These are phyloP conservation scores for Proisotoma minuta DNA, from an alignment of 2,888 invertebrate genomes.

Conservation along the genomic window DNA sequence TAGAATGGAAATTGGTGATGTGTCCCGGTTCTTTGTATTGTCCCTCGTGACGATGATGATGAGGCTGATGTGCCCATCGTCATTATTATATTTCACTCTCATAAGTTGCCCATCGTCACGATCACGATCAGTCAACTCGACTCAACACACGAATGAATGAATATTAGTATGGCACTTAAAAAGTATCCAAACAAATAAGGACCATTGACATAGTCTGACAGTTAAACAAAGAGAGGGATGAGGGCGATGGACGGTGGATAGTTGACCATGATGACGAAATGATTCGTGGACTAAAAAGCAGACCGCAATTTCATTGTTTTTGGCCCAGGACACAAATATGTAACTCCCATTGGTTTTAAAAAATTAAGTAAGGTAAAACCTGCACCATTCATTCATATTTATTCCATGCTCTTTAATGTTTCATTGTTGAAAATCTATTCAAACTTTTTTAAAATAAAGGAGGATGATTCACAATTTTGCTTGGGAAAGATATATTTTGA, in stretches of 20 bases:
- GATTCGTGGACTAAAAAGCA: neutral
- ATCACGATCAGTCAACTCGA: slow-evolving; percentile 2
- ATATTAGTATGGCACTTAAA: too few relatives aligned
- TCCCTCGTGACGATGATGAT: slow-evolving; percentile 2
- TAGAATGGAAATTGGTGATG: neutral
- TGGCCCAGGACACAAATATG: neutral
- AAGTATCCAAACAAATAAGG: neutral
- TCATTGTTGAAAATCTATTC: neutral
- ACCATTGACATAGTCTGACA: neutral
- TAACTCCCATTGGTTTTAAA: neutral
- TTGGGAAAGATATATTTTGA: neutral
- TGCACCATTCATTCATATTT: neutral
- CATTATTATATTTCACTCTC: too few relatives aligned
- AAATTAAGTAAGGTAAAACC: neutral
- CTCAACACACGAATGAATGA: too few relatives aligned
- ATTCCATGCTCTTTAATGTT: slow-evolving; percentile 1
- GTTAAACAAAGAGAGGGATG: neutral
- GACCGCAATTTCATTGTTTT: neutral
- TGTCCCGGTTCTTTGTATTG: neutral
- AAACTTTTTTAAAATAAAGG: neutral
- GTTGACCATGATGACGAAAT: neutral
- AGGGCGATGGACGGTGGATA: neutral
- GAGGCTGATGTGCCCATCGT: too few relatives aligned
- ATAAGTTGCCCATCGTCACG: neutral
- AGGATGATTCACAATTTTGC: slow-evolving; percentile 4